Evolutionary conservation across 2,888 invertebrate species (phyloP).

Genomic region (Agrochola lychnidis): DNA sequence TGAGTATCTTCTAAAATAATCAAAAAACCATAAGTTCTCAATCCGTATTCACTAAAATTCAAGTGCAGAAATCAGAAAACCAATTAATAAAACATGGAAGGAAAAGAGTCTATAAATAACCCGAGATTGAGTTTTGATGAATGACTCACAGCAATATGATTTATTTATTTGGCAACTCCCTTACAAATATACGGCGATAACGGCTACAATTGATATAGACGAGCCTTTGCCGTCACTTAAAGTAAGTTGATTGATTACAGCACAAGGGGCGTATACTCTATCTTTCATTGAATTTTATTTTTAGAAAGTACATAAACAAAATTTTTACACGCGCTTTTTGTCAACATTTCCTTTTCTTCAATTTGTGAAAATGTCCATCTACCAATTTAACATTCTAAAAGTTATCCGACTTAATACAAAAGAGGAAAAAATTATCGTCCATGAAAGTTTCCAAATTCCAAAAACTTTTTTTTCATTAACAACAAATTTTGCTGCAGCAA

Average conservation of each 20-base stretch:
- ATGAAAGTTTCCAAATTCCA: not conserved
- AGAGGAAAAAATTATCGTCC: not conserved
- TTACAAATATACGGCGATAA: conserved; percentile 73
- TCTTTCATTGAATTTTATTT: conserved; percentile 55
- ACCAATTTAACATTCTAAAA: not conserved
- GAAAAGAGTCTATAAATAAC: conserved; percentile 65
- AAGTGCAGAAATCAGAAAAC: conserved; percentile 21
- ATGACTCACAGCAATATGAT: conserved; percentile 75
- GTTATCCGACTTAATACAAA: not conserved
- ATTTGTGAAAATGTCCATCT: not conserved
- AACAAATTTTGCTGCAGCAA: conserved; percentile 3
- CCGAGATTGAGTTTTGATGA: conserved; percentile 76
- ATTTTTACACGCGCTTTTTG: not conserved
- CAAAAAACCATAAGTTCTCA: not conserved
- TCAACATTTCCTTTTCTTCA: not conserved
- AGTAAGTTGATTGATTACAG: conserved; percentile 81
- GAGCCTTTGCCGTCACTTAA: conserved; percentile 76
- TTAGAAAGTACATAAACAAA: not conserved
- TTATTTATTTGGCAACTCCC: conserved; percentile 79
- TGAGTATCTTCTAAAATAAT: not conserved
- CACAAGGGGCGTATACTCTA: conserved; percentile 61
- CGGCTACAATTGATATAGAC: conserved; percentile 81
- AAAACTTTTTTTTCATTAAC: conserved; percentile 5
- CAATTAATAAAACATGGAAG: conserved; percentile 46
- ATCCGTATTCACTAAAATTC: not conserved